Conservation (phyloP, 2,797 vertebrate genomes). For the Pitangus sulphuratus region DNA sequence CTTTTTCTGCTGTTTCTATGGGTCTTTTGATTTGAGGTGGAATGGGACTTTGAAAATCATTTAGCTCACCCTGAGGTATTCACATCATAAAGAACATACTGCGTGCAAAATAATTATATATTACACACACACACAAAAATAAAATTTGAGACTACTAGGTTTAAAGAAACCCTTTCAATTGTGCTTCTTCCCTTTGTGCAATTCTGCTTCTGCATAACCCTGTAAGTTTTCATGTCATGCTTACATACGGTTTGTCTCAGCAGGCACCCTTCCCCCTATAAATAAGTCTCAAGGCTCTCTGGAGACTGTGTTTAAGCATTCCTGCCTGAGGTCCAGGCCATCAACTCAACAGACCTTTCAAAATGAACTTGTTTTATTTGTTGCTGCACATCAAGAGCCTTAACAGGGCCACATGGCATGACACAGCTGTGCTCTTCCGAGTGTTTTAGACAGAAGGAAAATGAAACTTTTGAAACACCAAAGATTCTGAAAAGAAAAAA, state of each 20-base stretch:
- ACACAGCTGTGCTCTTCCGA: background rate
- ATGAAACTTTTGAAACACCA: background rate
- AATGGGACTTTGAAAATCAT: background rate
- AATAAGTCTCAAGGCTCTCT: background rate
- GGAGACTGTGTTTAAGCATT: background rate
- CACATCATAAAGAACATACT: background rate
- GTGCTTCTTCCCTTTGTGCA: background rate
- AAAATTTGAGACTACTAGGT: background rate
- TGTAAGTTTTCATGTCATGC: background rate
- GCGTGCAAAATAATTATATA: background rate
- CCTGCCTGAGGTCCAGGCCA: background rate
- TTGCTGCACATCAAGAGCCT: background rate
- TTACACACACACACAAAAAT: background rate
- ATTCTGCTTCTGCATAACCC: background rate
- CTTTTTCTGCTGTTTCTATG: background rate
- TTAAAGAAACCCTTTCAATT: background rate
- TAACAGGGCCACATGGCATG: background rate
- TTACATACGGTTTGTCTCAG: background rate
- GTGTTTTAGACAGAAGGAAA: background rate
- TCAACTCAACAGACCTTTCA: background rate
- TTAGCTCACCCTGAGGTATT: background rate
- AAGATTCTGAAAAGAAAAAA: background rate
- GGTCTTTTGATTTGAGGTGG: background rate
- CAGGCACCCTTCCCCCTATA: background rate
- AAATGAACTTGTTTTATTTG: slow-evolving; percentile 1